Evolutionary conservation across 2,797 vertebrate genomes (phyloP).

Genomic region (Molothrus ater): DNA sequence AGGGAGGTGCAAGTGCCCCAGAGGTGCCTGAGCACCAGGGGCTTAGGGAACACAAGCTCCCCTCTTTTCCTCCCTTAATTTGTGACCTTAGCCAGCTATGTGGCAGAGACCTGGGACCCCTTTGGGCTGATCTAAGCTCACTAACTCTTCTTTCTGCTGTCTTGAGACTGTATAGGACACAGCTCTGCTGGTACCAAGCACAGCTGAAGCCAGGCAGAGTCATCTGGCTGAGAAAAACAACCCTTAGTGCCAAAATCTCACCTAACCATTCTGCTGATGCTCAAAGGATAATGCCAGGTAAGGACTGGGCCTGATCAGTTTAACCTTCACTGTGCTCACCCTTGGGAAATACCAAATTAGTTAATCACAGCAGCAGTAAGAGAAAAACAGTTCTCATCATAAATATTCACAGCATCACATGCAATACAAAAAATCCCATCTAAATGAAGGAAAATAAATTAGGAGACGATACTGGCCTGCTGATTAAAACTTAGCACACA

Average conservation of each 20-base stretch:
- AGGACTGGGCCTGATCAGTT: background rate
- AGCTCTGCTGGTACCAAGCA: background rate
- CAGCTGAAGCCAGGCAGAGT: rapidly evolving
- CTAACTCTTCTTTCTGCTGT: background rate
- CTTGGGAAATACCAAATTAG: background rate
- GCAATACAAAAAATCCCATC: background rate
- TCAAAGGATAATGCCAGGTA: background rate
- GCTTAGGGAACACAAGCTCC: background rate
- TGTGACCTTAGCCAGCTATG: background rate
- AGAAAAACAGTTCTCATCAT: background rate
- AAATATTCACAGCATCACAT: conserved; percentile 33
- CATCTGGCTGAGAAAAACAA: background rate
- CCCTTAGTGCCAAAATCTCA: background rate
- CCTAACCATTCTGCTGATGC: background rate
- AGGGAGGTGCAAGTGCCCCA: background rate
- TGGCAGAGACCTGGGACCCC: background rate
- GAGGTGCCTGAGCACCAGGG: rapidly evolving
- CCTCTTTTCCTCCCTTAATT: background rate
- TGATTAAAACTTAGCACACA: conserved; percentile 29
- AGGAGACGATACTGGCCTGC: background rate
- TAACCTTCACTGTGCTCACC: background rate
- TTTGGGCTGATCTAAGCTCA: background rate
- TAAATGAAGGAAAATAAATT: conserved; percentile 30
- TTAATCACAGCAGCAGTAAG: conserved; percentile 8
- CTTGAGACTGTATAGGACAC: background rate